Evolutionary conservation across 2,888 invertebrate species (phyloP).

Genomic region (Ethmia dodecea): DNA sequence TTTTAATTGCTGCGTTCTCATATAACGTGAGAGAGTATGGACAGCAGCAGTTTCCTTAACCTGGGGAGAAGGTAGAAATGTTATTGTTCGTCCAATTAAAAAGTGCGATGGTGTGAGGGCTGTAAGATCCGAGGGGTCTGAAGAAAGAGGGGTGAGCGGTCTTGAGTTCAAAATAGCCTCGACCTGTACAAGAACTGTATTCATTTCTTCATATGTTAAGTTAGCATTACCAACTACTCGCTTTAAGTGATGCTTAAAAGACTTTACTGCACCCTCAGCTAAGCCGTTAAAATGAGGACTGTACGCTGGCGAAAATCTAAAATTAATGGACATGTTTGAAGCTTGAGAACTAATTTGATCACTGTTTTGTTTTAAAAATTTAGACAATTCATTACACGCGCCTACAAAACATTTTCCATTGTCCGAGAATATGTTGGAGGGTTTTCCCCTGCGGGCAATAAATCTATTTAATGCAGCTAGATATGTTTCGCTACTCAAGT

Average conservation of each 20-base stretch:
- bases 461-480: constrained; percentile 4
- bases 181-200: too few species aligned
- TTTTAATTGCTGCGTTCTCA: constrained; percentile 10
- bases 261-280: too few species aligned
- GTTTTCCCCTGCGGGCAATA: too few species aligned
- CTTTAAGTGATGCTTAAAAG: too few species aligned
- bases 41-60: background rate
- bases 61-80: too few species aligned
- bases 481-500: constrained; percentile 6
- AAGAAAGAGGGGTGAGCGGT: too few species aligned
- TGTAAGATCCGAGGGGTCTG: too few species aligned
- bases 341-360: background rate
- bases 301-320: background rate
- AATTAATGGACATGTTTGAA: background rate
- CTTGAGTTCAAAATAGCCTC: too few species aligned
- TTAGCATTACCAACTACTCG: background rate
- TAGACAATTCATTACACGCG: constrained; percentile 1
- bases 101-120: too few species aligned
- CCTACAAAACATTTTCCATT: constrained; percentile 11
- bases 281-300: constrained; percentile 3
- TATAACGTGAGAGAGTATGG: constrained; percentile 2
- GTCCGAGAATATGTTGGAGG: constrained; percentile 6
- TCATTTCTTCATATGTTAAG: constrained; percentile 8
- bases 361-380: too few species aligned
- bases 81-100: too few species aligned